Percentiles rank a stretch among this genome's conserved stretches.
Evolutionary conservation across 2,797 vertebrate genomes (phyloP).

Genomic region (Stomatorhinus walkeri): DNA sequence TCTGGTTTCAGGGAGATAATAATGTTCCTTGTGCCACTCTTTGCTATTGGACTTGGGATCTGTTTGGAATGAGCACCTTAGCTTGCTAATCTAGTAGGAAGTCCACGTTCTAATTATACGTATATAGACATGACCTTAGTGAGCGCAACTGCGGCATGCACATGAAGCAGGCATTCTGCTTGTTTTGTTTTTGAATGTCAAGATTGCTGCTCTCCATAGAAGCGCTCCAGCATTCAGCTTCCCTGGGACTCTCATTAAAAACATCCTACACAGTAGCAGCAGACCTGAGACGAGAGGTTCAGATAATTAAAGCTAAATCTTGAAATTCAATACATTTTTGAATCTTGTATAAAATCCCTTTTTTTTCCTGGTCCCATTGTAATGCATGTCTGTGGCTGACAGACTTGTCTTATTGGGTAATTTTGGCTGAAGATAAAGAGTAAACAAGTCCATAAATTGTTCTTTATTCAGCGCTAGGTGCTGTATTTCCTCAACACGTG

Average conservation of each 20-base stretch:
- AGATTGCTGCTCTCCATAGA: background rate
- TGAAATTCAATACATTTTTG: conserved; percentile 47
- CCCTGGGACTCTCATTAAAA: conserved; percentile 38
- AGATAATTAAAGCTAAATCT: conserved; percentile 51
- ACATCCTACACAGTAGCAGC: conserved; percentile 34
- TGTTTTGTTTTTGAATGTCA: conserved; percentile 18
- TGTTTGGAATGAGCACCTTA: background rate
- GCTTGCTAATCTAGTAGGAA: background rate
- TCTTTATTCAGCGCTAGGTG: conserved; percentile 50
- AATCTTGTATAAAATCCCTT: conserved; percentile 33
- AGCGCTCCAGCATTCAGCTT: background rate
- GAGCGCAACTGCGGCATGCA: background rate
- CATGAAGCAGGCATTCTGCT: conserved; percentile 3
- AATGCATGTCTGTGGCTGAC: conserved; percentile 49
- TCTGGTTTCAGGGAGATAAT: background rate
- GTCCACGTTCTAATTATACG: conserved; percentile 10
- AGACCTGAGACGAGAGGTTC: conserved; percentile 43
- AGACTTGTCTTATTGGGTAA: conserved; percentile 44
- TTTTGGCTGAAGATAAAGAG: conserved; percentile 55
- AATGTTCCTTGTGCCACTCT: background rate
- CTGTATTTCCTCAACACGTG: conserved; percentile 54
- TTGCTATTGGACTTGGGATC: background rate
- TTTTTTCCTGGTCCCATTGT: conserved; percentile 29
- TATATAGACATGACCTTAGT: conserved; percentile 2
- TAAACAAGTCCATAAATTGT: conserved; percentile 55